Evolutionary conservation across 2,888 invertebrate species (phyloP).

Genomic region (Cetonia aurata): DNA sequence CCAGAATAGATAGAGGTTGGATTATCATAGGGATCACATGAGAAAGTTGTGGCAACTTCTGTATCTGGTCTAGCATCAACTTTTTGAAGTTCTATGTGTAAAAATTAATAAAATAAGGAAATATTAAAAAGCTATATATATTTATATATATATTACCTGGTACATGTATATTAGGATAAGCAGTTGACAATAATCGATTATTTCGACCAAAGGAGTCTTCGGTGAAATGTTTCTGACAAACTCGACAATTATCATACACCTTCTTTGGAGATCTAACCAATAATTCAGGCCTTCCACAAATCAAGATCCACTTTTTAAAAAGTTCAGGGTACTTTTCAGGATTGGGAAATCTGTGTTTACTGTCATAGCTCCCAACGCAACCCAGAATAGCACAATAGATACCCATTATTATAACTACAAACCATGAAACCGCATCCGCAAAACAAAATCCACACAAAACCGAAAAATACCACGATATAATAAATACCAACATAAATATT

Average conservation of each 20-base stretch:
- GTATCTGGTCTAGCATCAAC: too few relatives aligned
- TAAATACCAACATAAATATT: too few relatives aligned
- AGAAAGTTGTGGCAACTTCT: too few relatives aligned
- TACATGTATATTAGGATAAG: not conserved
- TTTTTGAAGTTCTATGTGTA: too few relatives aligned
- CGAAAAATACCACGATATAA: too few relatives aligned
- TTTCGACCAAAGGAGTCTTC: slow-evolving; percentile 11
- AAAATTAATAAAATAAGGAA: too few relatives aligned
- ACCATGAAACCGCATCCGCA: too few relatives aligned
- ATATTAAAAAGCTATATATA: too few relatives aligned
- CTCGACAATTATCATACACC: not conserved
- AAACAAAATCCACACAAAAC: too few relatives aligned
- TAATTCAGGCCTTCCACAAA: slow-evolving; percentile 9
- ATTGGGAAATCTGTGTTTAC: slow-evolving; percentile 8
- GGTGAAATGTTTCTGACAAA: not conserved
- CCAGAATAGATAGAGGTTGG: too few relatives aligned
- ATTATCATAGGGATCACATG: too few relatives aligned
- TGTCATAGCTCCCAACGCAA: not conserved
- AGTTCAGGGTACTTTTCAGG: not conserved
- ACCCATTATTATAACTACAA: not conserved
- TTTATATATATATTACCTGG: slow-evolving; percentile 14
- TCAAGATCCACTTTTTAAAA: slow-evolving; percentile 5
- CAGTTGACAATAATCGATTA: not conserved
- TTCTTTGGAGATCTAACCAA: not conserved
- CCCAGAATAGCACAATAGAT: slow-evolving; percentile 3